These are phyloP conservation scores for Triplophysa dalaica DNA, from an alignment of 2,113 vertebrate genomes.

Conservation along the genomic window DNA sequence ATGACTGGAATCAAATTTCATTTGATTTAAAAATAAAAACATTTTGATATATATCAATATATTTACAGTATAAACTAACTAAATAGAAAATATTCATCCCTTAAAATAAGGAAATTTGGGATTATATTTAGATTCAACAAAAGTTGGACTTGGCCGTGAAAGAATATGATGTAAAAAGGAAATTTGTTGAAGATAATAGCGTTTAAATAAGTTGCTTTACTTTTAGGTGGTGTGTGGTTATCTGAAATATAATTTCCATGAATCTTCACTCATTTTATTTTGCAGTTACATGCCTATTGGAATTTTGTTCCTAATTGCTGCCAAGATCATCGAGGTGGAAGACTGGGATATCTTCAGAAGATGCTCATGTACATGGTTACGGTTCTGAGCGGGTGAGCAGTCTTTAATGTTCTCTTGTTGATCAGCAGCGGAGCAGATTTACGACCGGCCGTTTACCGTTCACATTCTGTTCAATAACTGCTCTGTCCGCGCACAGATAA, in stretches of 20 bases:
- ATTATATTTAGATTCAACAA: too few species aligned
- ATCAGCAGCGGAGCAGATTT: conserved; percentile 60
- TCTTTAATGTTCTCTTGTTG: conserved; percentile 51
- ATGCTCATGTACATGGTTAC: conserved; percentile 98
- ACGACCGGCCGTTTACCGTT: conserved; percentile 53
- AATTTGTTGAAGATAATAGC: too few species aligned
- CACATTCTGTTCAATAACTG: conserved; percentile 60
- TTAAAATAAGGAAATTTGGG: too few species aligned
- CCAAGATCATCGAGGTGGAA: conserved; percentile 96
- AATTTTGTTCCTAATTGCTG: conserved; percentile 94
- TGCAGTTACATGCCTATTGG: conserved; percentile 95
- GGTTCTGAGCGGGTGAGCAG: conserved; percentile 89
- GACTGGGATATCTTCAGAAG: conserved; percentile 98
- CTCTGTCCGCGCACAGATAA: conserved; percentile 69
- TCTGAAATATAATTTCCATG: neutral
- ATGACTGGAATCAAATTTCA: too few species aligned
- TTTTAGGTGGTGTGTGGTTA: neutral
- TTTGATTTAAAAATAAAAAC: too few species aligned
- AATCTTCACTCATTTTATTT: conserved; percentile 37
- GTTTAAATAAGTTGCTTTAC: neutral
- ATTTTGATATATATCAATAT: too few species aligned
- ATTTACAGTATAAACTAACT: too few species aligned
- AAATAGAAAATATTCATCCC: too few species aligned
- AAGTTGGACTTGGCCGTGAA: too few species aligned
- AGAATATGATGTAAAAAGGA: too few species aligned